phyloP scores from a whole-genome alignment of 2,888 invertebrate species.

The Coleophora deauratella region DNA sequence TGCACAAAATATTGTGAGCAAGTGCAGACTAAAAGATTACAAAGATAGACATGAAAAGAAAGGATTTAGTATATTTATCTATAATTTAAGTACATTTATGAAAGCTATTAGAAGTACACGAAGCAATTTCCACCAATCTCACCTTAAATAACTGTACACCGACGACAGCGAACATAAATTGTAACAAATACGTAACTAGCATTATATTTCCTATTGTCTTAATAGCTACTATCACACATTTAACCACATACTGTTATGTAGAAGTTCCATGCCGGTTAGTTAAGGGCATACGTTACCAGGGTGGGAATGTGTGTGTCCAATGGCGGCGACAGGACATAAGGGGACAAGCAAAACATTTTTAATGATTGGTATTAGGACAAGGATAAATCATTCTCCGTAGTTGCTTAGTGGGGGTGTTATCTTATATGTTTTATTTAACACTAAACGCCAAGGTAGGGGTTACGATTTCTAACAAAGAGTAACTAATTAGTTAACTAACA shows the following conservation, averaged over 20 bases:
- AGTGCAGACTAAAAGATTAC: too few species aligned
- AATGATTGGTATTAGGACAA: constrained; percentile 35
- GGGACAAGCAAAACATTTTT: constrained; percentile 66
- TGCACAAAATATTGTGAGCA: too few species aligned
- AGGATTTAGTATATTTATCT: too few species aligned
- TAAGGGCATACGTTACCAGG: constrained; percentile 56
- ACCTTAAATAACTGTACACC: constrained; percentile 99
- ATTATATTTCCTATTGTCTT: constrained; percentile 99
- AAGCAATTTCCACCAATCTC: constrained; percentile 43
- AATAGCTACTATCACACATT: constrained; percentile 99
- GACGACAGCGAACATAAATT: constrained; percentile 99
- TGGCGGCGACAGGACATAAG: constrained; percentile 63
- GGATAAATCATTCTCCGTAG: neutral
- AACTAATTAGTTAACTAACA: constrained; percentile 39
- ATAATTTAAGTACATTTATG: too few species aligned
- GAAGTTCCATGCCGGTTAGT: constrained; percentile 47
- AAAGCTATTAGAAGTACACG: too few species aligned
- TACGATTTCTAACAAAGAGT: constrained; percentile 33
- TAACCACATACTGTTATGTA: constrained; percentile 93
- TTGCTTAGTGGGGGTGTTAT: constrained; percentile 3
- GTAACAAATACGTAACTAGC: constrained; percentile 99
- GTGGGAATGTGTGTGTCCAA: constrained; percentile 47
- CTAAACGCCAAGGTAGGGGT: constrained; percentile 71
- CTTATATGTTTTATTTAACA: constrained; percentile 16
- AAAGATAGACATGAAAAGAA: too few species aligned